Conservation (phyloP, 2,797 vertebrate genomes). For the Podarcis siculus region DNA sequence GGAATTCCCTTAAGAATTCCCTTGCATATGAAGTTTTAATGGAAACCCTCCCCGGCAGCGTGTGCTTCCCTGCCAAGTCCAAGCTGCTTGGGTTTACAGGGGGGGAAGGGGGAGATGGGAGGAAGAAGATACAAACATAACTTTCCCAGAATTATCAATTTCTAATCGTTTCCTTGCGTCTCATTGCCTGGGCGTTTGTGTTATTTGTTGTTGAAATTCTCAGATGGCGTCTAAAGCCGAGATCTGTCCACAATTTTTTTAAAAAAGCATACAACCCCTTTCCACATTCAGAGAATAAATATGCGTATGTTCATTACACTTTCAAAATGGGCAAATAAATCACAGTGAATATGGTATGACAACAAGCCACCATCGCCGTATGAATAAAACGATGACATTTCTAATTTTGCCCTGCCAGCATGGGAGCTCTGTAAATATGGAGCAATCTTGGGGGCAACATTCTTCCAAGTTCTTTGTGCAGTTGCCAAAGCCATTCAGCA, state of each 20-base stretch:
- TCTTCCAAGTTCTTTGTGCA: slow-evolving; percentile 9
- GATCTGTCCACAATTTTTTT: not conserved
- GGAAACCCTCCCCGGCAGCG: slow-evolving; percentile 17
- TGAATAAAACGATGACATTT: slow-evolving; percentile 27
- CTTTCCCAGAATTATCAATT: not conserved
- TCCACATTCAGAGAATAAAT: not conserved
- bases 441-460: slow-evolving; percentile 8
- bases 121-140: not conserved
- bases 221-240: not conserved
- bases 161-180: not conserved
- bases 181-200: not conserved
- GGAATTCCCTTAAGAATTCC: slow-evolving; percentile 64
- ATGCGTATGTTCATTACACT: not conserved
- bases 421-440: slow-evolving; percentile 38
- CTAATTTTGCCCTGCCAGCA: slow-evolving; percentile 34
- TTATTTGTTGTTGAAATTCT: not conserved
- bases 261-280: not conserved
- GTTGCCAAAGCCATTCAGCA: slow-evolving; percentile 59
- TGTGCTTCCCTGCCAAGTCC: slow-evolving; percentile 28
- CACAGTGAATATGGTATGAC: not conserved
- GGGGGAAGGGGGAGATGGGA: slow-evolving; percentile 1
- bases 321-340: not conserved
- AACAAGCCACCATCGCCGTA: not conserved
- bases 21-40: slow-evolving; percentile 59
- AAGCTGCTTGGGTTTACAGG: not conserved